These are phyloP conservation scores for Erebia aethiops DNA, from an alignment of 2,888 invertebrate genomes.

Conservation along the genomic window DNA sequence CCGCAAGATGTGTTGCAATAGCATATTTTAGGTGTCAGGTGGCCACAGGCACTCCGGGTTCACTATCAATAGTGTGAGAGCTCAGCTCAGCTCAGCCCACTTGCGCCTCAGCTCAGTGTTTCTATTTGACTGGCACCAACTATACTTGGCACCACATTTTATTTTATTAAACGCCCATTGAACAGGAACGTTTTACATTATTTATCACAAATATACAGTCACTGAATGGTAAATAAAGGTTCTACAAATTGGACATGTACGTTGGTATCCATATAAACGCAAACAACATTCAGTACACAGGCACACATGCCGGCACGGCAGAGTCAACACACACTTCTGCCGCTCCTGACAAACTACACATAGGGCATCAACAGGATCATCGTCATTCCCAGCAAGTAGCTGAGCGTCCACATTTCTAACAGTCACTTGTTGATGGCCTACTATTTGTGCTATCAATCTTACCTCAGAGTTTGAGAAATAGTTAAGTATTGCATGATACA, in stretches of 20 bases:
- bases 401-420: conserved; percentile 49
- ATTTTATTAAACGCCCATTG: background rate
- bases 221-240: conserved; percentile 81
- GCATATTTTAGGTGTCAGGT: too few relatives aligned
- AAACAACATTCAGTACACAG: conserved; percentile 78
- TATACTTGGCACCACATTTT: too few relatives aligned
- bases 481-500: conserved; percentile 66
- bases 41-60: too few relatives aligned
- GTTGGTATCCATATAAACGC: conserved; percentile 74
- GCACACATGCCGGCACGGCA: conserved; percentile 83
- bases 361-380: conserved; percentile 60
- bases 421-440: conserved; percentile 55
- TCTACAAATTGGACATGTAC: conserved; percentile 81
- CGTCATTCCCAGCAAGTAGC: conserved; percentile 51
- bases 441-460: conserved; percentile 63
- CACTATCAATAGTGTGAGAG: too few relatives aligned
- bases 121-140: too few relatives aligned
- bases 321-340: conserved; percentile 79
- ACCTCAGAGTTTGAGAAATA: conserved; percentile 71
- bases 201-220: conserved; percentile 76
- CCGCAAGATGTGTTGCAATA: too few relatives aligned
- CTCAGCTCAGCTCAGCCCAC: too few relatives aligned
- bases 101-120: too few relatives aligned
- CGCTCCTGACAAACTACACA: conserved; percentile 83
- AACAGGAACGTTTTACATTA: conserved; percentile 16